Conservation (phyloP, 2,113 vertebrate genomes). For the Tachycineta bicolor region DNA sequence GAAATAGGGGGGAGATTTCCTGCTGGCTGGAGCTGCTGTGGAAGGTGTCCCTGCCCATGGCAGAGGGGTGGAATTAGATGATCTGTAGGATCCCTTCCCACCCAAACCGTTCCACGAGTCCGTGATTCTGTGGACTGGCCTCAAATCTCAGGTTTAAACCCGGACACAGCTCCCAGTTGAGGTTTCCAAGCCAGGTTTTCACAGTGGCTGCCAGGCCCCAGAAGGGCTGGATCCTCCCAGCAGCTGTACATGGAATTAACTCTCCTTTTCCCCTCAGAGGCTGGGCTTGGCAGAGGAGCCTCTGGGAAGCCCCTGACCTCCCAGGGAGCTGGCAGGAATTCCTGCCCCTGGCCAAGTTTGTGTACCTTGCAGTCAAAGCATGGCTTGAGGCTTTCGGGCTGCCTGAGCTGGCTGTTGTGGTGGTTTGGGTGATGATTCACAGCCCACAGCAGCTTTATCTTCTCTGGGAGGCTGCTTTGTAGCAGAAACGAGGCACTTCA, state of each 20-base stretch:
- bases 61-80: background rate
- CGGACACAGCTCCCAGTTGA: background rate
- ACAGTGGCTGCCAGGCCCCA: background rate
- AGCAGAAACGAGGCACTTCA: background rate
- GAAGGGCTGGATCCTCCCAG: background rate
- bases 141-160: background rate
- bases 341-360: background rate
- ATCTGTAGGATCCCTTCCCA: background rate
- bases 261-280: background rate
- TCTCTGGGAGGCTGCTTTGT: background rate
- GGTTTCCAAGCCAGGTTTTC: background rate
- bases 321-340: background rate
- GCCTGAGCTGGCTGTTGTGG: background rate
- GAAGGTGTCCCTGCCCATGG: background rate
- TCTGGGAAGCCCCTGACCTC: constrained; percentile 15
- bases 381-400: background rate
- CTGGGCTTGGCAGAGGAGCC: background rate
- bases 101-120: background rate
- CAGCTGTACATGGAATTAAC: background rate
- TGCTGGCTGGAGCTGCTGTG: background rate
- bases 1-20: background rate
- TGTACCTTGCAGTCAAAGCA: background rate
- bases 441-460: background rate
- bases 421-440: constrained; percentile 2
- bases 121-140: background rate